These are phyloP conservation scores for Rhipidura dahli DNA, from an alignment of 2,113 vertebrate species.

Conservation along the genomic window DNA sequence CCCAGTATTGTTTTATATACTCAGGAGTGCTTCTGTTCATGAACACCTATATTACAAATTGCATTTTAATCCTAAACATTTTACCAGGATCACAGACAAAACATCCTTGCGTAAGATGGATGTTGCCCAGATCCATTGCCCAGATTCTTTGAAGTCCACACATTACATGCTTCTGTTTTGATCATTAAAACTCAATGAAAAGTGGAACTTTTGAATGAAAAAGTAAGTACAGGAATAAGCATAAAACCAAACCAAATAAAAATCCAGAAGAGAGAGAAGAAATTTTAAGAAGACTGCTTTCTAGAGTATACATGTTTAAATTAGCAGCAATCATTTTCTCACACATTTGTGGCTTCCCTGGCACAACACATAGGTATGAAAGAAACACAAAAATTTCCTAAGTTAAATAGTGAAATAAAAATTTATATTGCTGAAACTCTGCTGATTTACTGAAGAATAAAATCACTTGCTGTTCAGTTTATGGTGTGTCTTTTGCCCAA, in stretches of 20 bases:
- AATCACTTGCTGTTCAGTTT: not conserved
- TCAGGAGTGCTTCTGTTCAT: not conserved
- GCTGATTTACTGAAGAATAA: not conserved
- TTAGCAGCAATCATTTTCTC: not conserved
- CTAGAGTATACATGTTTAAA: not conserved
- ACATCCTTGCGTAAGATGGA: not conserved
- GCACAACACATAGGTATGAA: not conserved
- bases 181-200: not conserved
- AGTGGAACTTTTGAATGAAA: not conserved
- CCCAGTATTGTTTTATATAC: not conserved
- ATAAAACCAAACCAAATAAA: not conserved
- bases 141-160: not conserved
- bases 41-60: not conserved
- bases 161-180: not conserved
- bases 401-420: not conserved
- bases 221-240: not conserved
- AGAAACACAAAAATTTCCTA: not conserved
- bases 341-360: not conserved
- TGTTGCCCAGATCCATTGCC: no score
- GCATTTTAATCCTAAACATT: not conserved
- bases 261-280: not conserved
- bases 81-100: not conserved
- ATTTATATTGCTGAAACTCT: not conserved
- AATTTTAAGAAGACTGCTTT: not conserved
- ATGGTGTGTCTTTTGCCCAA: not conserved